Evolutionary conservation across 2,888 invertebrate species (phyloP), one percentile per base, ranked within the genome.

Genomic region (Endotricha flammealis): DNA sequence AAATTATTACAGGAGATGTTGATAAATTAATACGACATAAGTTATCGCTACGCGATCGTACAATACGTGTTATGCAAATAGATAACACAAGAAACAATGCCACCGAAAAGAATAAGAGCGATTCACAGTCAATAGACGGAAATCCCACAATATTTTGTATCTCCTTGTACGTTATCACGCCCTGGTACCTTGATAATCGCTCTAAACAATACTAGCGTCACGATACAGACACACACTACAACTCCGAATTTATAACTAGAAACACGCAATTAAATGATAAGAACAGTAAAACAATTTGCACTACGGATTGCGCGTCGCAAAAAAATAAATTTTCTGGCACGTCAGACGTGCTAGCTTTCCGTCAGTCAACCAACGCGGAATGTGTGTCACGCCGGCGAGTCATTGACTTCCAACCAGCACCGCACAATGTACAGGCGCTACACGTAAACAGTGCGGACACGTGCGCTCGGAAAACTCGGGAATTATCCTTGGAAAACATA

Each of bases 351-450:
- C 61, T 64, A 57, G 54, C 67, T 68, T 64, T 63, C 75, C 68
- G 75, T 75, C 79, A 73, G 64, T 62, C 65, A 57, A 46, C 54
- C 65, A 57, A 46, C 54, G 65, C 68, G 67, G 82, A 83, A 86
- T 87, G 83, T 86, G 68, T 88, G 87, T 87, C 87, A 88, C 66
- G 75, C 65, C 68, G 70, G 64, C 71, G 73, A 74, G 83, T 85
- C 85, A 85, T 69, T 79, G 85, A 83, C 83, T 74, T 66, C 63
- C 65, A 64, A 64, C 61, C 57, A 52, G 46, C 48, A 31, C 37
- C 50, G 52, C 54, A 51, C 54, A 50, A 56, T 53, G 64, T 59
- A 61, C 60, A 42, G 42, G 17, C 20, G 29, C 52, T 51, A 67
- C 69, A 73, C 75, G 82, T 85, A 85, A 81, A 78, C 77, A 74